Conservation (phyloP, 2,888 invertebrate species). For the Cybosia mesomella region DNA sequence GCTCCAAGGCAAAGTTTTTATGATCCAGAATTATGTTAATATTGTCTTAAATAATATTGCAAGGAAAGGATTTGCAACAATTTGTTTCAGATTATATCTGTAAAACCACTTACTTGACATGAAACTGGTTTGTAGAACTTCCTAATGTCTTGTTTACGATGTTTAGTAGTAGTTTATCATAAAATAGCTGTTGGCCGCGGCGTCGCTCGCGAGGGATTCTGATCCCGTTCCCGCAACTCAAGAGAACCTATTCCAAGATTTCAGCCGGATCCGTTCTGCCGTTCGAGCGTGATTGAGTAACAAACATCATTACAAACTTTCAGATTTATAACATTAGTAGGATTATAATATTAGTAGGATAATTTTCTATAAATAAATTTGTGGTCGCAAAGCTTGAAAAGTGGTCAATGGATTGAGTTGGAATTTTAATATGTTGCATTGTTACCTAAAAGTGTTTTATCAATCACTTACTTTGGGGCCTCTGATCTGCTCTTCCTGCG, state of each 20-base stretch:
- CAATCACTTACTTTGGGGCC: no score
- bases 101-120: conserved; percentile 48
- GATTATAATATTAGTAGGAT: no score
- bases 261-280: no score
- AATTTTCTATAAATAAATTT: not conserved
- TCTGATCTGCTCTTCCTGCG: no score
- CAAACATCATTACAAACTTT: no score
- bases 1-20: conserved; percentile 36
- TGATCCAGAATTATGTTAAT: conserved; percentile 48
- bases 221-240: no score
- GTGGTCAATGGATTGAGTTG: not conserved
- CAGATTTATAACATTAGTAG: no score
- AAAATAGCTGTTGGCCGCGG: no score
- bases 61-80: conserved; percentile 45
- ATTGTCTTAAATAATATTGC: conserved; percentile 49
- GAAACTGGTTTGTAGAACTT: conserved; percentile 38
- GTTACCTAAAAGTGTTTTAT: no score
- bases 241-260: no score
- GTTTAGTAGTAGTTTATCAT: conserved; percentile 11
- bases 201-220: no score
- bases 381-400: not conserved
- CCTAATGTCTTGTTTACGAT: conserved; percentile 38
- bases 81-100: conserved; percentile 54
- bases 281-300: no score
- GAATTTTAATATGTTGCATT: not conserved